Evolutionary conservation across 2,888 invertebrate species (phyloP).

Genomic region (Eupithecia exiguata): DNA sequence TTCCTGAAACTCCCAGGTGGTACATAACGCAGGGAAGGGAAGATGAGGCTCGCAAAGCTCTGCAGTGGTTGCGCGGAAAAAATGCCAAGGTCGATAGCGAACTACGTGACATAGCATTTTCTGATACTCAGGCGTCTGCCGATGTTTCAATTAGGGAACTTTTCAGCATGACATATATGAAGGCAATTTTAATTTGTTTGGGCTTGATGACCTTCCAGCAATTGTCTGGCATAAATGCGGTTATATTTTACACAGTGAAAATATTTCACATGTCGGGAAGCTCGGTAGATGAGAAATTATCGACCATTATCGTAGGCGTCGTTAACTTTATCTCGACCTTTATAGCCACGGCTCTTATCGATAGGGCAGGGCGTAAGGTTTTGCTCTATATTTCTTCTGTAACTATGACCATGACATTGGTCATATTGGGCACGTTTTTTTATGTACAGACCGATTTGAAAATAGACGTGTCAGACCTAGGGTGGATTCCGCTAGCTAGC

Average conservation of each 20-base stretch:
- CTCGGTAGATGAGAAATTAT: conserved; percentile 88
- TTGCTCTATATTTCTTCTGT: conserved; percentile 92
- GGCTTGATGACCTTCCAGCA: conserved; percentile 98
- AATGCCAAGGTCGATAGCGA: conserved; percentile 91
- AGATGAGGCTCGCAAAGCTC: conserved; percentile 89
- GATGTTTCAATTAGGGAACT: conserved; percentile 87
- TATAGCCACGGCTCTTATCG: conserved; percentile 93
- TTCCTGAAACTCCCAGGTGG: conserved; percentile 98
- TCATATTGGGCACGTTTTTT: conserved; percentile 90
- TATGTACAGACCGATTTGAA: conserved; percentile 81
- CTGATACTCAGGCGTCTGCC: conserved; percentile 87
- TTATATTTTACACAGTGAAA: conserved; percentile 96
- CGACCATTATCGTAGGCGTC: conserved; percentile 93
- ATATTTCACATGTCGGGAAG: conserved; percentile 95
- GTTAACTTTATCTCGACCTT: conserved; percentile 96
- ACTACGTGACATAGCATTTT: conserved; percentile 88
- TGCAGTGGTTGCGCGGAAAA: conserved; percentile 93
- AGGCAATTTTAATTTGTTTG: conserved; percentile 91
- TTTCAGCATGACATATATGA: conserved; percentile 87
- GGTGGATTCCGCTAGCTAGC: conserved; percentile 91
- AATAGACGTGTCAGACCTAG: conserved; percentile 83
- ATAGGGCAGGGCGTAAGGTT: conserved; percentile 93
- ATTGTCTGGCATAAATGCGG: conserved; percentile 96
- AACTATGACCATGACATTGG: conserved; percentile 90
- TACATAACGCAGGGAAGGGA: conserved; percentile 90